phyloP scores from a whole-genome alignment of 1,140 invertebrate genomes.

The Drusus annulatus region DNA sequence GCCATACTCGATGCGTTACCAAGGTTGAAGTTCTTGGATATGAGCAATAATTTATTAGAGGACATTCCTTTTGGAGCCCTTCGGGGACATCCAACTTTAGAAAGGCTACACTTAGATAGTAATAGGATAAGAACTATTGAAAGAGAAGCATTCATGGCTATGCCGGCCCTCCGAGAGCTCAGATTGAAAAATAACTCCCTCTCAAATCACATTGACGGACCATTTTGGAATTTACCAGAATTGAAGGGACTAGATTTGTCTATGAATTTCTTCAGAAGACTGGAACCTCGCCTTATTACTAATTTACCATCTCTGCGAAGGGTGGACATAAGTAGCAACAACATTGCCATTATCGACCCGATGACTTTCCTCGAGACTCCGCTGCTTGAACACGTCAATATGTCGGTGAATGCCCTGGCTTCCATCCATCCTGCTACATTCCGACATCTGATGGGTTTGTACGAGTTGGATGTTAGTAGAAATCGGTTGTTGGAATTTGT shows the following conservation, averaged over 20 bases:
- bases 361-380: conserved; percentile 81
- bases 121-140: conserved; percentile 83
- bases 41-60: conserved; percentile 82
- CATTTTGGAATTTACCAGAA: conserved; percentile 86
- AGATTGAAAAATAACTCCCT: conserved; percentile 85
- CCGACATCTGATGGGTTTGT: conserved; percentile 79
- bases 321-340: conserved; percentile 86
- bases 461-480: conserved; percentile 84
- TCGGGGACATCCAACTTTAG: conserved; percentile 83
- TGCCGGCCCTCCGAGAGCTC: conserved; percentile 86
- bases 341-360: conserved; percentile 79
- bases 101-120: conserved; percentile 85
- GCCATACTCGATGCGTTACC: conserved; percentile 84
- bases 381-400: conserved; percentile 83
- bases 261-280: conserved; percentile 79
- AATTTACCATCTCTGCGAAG: conserved; percentile 83
- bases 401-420: conserved; percentile 81
- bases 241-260: conserved; percentile 88
- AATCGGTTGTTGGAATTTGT: conserved; percentile 82
- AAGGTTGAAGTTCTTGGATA: conserved; percentile 81
- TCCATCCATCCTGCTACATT: conserved; percentile 82
- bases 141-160: conserved; percentile 82
- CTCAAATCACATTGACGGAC: conserved; percentile 75
- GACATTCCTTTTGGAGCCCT: conserved; percentile 83
- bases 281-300: conserved; percentile 80